Base-by-base conservation (phyloP, 1,140 invertebrate species). In the Conus betulinus region DNA sequence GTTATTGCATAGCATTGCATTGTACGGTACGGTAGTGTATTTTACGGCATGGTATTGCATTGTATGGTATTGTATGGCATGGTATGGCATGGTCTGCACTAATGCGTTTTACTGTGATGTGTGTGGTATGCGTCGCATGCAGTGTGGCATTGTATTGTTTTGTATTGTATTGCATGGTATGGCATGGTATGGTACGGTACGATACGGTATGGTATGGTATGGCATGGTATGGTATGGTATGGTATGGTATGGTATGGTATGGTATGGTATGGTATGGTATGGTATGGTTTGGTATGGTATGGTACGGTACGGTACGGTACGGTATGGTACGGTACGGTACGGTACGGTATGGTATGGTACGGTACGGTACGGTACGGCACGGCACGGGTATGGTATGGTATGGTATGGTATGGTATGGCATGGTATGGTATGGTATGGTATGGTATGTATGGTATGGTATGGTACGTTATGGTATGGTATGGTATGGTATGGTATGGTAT, bases 341-440 rank as follows among this genome's bases (percentile, higher is more conserved):
- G 67, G 67, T 89, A 90, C 90, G 88, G 87, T 90, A 89, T 89
- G 87, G 88, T 89, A 88, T 90, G 85, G 88, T 89, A 89, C 89
- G 85, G 55, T 57, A 57, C 13, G 67, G 88, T 71, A 71, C 20
- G 67, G 67, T 71, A 71, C 20, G 67, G 67, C 23, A 71, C 20
- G 67, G 67, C 23, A 71, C 20, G 67, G 67, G 67, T 71, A 71
- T 15, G 67, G 67, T 71, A 71, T 23, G 67, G 23, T 71, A 71
- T 23, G 67, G 67, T 71, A 71, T 71, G 67, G 67, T 71, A 71
- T 71, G 67, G 67, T 71, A 71, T 71, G 67, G 67, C 23, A 71
- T 71, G 67, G 67, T 71, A 71, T 71, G 67, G 67, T 71, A 71
- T 71, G 67, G 67, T 71, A 71, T 71, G 67, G 67, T 71, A 71